Percentiles rank a stretch among this genome's conserved stretches.
phyloP scores from a whole-genome alignment of 2,113 vertebrate species.

The Malurus melanocephalus region DNA sequence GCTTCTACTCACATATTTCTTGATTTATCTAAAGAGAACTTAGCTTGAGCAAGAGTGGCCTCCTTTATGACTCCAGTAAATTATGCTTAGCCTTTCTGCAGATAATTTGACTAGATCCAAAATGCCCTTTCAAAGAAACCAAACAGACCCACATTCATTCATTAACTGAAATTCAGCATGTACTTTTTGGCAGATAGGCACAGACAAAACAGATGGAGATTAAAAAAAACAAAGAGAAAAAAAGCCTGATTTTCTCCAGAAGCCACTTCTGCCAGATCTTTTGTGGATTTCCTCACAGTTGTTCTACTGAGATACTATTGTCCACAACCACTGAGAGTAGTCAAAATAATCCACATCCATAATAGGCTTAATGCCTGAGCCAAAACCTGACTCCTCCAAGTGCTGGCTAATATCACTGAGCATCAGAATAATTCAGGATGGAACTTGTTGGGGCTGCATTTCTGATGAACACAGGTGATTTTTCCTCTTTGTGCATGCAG shows the following conservation, averaged over 20 bases:
- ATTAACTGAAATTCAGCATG: not conserved
- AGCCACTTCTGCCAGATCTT: conserved; percentile 9
- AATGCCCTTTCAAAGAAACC: not conserved
- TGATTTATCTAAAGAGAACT: not conserved
- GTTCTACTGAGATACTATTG: conserved; percentile 46
- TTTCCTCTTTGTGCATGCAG: not conserved
- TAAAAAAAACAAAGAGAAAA: not conserved
- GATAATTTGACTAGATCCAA: not conserved
- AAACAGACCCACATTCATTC: not conserved
- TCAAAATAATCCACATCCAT: conserved; percentile 12
- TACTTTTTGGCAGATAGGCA: not conserved
- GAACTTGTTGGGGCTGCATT: not conserved
- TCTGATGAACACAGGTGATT: not conserved
- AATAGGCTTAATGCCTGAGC: not conserved
- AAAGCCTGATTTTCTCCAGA: not conserved
- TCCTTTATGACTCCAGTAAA: not conserved
- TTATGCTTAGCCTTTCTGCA: not conserved
- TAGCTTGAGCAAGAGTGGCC: not conserved
- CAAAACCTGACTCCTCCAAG: not conserved
- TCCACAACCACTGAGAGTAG: not conserved
- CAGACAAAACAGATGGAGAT: not conserved
- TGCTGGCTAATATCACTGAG: not conserved
- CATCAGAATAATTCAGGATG: not conserved
- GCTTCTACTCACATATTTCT: not conserved
- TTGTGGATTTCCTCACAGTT: conserved; percentile 42